Evolutionary conservation across 2,797 vertebrate species (phyloP), one percentile per base, ranked within the genome.

Genomic region (Allobates femoralis): DNA sequence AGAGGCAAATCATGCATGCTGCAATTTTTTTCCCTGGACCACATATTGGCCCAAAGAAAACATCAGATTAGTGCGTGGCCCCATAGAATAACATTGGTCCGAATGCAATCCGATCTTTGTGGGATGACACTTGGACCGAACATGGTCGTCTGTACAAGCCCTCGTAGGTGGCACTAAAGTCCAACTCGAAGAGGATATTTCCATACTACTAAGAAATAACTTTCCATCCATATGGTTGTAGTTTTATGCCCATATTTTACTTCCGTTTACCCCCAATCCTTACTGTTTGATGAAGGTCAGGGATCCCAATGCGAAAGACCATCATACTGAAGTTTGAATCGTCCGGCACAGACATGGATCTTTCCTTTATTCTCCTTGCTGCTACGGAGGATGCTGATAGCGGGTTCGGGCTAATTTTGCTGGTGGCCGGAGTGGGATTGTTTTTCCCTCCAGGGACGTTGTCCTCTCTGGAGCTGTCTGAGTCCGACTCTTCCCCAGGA

Each of bases 281-380:
- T 91, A 98, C 97, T 91, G 97, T 98, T 92, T 98, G 97, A 92
- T 97, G 97, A 89, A 98, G 96, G 94, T 98, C 97, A 15, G 97
- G 97, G 92, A 98, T 98, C 89, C 97, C 97, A 32, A 98, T 98
- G 83, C 97, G 95, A 89, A 98, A 98, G 88, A 98, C 97, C 96
- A 97, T 97, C 96, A 97, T 96, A 94, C 96, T 96, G 90, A 97
- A 95, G 91, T 97, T 95, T 85, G 96, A 85, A 87, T 98, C 97
- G 58, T 97, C 97, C 19, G 93, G 92, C 0, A 95, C 93, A 84
- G 92, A 94, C 90, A 95, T 92, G 83, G 94, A 94, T 89, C 95
- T 95, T 75, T 95, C 96, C 91, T 96, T 96, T 90, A 93, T 90
- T 93, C 94, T 94, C 92, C 95, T 91, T 0, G 71, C 55, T 0